Percentiles rank a stretch among this genome's conserved stretches.
Conservation (phyloP, 2,888 invertebrate genomes). For the Parnassius smintheus region DNA sequence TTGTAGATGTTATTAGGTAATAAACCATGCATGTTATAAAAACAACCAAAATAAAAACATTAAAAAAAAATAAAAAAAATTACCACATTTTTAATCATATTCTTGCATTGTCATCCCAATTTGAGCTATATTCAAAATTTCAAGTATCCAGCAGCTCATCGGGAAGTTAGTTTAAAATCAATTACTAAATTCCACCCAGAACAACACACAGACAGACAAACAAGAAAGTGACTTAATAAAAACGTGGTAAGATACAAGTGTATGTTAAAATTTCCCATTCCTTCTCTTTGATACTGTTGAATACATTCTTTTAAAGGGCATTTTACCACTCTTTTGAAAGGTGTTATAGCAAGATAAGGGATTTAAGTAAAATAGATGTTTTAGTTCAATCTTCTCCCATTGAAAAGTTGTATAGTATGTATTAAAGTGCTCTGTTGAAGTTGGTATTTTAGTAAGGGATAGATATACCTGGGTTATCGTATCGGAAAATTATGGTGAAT, state of each 20-base stretch:
- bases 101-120: too few species aligned
- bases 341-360: background rate
- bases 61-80: too few species aligned
- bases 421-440: slow-evolving; percentile 5
- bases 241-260: background rate
- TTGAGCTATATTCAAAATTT: too few species aligned
- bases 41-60: too few species aligned
- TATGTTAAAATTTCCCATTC: background rate
- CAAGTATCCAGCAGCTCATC: too few species aligned
- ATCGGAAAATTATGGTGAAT: slow-evolving; percentile 20
- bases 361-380: slow-evolving; percentile 7
- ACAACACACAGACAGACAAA: too few species aligned
- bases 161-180: too few species aligned
- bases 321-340: background rate
- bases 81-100: too few species aligned
- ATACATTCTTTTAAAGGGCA: background rate
- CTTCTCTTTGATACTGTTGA: background rate
- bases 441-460: slow-evolving; percentile 7
- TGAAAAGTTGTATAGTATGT: background rate
- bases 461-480: slow-evolving; percentile 5
- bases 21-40: too few species aligned
- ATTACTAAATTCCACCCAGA: too few species aligned
- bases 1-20: too few species aligned
- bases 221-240: too few species aligned
- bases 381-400: slow-evolving; percentile 2